Base-by-base conservation (phyloP, 1,140 invertebrate species). In the Asobara japonica region DNA sequence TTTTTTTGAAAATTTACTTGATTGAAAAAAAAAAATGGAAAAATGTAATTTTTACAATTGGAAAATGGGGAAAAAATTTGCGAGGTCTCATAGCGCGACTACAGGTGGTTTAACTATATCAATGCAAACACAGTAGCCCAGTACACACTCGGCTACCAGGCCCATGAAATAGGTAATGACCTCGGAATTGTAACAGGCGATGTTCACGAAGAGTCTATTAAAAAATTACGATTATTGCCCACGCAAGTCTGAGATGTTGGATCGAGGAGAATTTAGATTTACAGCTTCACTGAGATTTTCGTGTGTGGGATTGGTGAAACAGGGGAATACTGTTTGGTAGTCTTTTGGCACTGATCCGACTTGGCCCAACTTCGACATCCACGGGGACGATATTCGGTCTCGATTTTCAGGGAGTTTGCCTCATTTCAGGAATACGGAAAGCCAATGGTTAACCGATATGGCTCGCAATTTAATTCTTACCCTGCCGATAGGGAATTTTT, bases 191-290 rank as follows among this genome's bases (percentile, higher is more conserved):
- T 25, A 10, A 27, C 51, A 25, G 10, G 18, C 41, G 33, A 29
- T 27, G 41, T n/a, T 67, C 30, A 1, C 10, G 29, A 41, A 67
- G 38, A 27, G 6, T 62, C 31, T 61, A 62, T 62, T 60, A 62
- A 51, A 30, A 67, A 25, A 70, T 70, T 70, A 62, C 22, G 51
- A 70, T 70, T 62, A 70, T 70, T 70, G 68, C 56, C 68, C 68
- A 70, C 68, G 68, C 56, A 31, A 62, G 22, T 62, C 60, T 25
- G 51, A 20, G 51, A 70, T 69, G 25, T 48, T 27, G 30, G 33
- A 61, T 60, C 22, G 56, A 29, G 31, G 22, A 56, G 68, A 70
- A 70, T 70, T 70, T 51, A 62, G 3, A 25, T 6, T 22, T 65
- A 20, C 20, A 11, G 16, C 41, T 65, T 16, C 13, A 20, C 38